These are phyloP conservation scores for Lutjanus argentimaculatus DNA, from an alignment of 2,797 vertebrate species.

Conservation along the genomic window DNA sequence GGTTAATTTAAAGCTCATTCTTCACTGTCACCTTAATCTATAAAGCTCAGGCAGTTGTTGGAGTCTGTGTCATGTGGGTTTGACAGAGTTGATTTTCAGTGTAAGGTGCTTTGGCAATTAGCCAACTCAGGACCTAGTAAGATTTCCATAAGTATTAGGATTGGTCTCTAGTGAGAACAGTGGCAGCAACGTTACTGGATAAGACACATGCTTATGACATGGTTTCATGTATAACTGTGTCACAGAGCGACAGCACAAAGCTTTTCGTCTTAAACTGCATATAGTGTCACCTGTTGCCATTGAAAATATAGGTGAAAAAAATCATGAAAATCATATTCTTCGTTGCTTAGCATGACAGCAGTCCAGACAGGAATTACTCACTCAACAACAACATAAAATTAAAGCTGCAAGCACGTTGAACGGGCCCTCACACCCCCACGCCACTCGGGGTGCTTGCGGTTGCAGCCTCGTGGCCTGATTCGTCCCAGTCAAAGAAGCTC, in stretches of 20 bases:
- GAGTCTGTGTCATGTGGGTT: conserved; percentile 7
- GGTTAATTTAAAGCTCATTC: conserved; percentile 25
- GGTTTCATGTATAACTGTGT: not conserved
- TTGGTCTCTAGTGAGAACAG: not conserved
- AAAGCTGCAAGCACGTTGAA: no score
- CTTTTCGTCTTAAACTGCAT: not conserved
- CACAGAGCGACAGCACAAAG: not conserved
- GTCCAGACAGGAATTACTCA: not conserved
- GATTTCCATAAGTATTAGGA: conserved; percentile 18
- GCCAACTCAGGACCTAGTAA: conserved; percentile 11
- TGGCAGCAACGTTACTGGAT: not conserved
- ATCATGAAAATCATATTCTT: not conserved
- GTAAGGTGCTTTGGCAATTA: conserved; percentile 18
- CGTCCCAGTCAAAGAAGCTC: no score
- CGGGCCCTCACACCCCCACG: no score
- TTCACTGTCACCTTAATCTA: conserved; percentile 11
- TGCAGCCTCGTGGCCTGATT: no score
- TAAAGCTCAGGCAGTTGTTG: not conserved
- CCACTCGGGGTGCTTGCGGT: no score
- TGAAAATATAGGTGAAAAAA: not conserved
- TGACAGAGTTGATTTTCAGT: conserved; percentile 23
- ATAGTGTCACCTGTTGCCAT: not conserved
- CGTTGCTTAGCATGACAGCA: not conserved
- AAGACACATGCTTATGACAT: not conserved
- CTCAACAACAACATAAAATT: not conserved